Percentiles rank a stretch among this genome's conserved stretches.
phyloP scores from a whole-genome alignment of 2,113 vertebrate genomes.

The Pluvialis apricaria region DNA sequence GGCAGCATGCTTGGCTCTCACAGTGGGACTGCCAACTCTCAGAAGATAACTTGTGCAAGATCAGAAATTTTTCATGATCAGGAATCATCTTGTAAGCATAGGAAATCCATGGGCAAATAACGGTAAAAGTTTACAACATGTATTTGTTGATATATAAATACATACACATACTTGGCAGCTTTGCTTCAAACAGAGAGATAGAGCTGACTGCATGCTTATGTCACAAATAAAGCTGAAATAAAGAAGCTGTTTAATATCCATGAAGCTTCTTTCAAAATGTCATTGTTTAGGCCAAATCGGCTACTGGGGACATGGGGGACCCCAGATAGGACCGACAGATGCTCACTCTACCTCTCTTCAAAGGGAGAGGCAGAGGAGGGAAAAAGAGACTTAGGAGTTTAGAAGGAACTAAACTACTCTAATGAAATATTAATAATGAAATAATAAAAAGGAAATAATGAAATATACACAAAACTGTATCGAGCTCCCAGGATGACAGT shows the following conservation, averaged over 20 bases:
- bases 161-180: background rate
- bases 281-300: too few relatives aligned
- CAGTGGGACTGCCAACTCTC: background rate
- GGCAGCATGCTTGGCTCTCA: background rate
- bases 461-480: too few relatives aligned
- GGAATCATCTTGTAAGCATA: background rate
- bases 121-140: accelerated
- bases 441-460: too few relatives aligned
- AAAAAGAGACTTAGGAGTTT: too few relatives aligned
- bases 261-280: background rate
- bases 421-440: too few relatives aligned
- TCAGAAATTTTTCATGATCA: background rate
- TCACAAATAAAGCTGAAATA: background rate
- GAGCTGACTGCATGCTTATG: background rate
- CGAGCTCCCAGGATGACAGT: too few relatives aligned
- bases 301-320: too few relatives aligned
- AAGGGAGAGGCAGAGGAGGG: too few relatives aligned
- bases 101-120: background rate
- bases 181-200: background rate
- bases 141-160: background rate
- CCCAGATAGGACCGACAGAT: too few relatives aligned
- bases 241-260: background rate
- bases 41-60: background rate
- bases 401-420: too few relatives aligned
- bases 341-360: too few relatives aligned